Conservation (phyloP, 2,797 vertebrate species). For the Megalops cyprinoides region DNA sequence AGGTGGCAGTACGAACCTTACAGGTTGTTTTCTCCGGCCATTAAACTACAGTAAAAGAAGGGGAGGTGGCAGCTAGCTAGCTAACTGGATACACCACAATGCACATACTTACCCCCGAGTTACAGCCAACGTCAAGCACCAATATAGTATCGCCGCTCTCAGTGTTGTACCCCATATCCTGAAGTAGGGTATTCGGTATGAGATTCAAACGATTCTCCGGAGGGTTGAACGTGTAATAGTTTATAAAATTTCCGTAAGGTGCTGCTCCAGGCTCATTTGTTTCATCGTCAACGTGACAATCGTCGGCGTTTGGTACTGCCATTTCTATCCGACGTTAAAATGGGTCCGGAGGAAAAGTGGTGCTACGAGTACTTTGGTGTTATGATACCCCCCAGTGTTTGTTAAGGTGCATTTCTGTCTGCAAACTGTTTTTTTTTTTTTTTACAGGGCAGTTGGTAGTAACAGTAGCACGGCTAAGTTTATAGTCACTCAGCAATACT, state of each 20-base stretch:
- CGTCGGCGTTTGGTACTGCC: constrained; percentile 58
- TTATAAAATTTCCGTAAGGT: constrained; percentile 86
- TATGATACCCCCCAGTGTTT: too few species aligned
- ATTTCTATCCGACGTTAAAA: constrained; percentile 56
- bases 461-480: too few species aligned
- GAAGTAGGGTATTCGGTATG: constrained; percentile 74
- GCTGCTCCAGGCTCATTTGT: constrained; percentile 79
- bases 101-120: constrained; percentile 81
- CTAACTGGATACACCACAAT: neutral
- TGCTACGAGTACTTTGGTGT: neutral
- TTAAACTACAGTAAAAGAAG: too few species aligned
- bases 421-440: too few species aligned
- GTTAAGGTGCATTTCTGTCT: too few species aligned
- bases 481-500: too few species aligned
- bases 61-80: too few species aligned
- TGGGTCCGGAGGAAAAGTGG: constrained; percentile 1
- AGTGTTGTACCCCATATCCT: constrained; percentile 53
- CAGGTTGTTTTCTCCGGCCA: too few species aligned
- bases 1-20: too few species aligned
- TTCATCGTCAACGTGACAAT: constrained; percentile 25
- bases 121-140: constrained; percentile 89
- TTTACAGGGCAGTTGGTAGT: too few species aligned
- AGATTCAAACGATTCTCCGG: constrained; percentile 82
- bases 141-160: constrained; percentile 57
- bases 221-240: constrained; percentile 89